Evolutionary conservation across 2,888 invertebrate species (phyloP).

Genomic region (Chrysomela aeneicollis): DNA sequence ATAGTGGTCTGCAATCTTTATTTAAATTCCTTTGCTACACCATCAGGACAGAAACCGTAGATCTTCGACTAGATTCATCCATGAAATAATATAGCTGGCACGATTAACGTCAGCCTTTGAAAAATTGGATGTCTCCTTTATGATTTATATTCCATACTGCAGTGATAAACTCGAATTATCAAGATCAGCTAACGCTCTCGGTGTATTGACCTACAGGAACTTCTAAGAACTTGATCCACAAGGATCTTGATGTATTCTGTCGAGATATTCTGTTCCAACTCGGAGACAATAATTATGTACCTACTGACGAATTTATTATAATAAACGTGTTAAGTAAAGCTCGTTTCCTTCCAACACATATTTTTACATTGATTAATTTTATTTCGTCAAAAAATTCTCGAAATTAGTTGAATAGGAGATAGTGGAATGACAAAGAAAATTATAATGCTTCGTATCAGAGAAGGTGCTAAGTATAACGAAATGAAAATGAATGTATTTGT

Average conservation of each 20-base stretch:
- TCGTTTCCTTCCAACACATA: no score
- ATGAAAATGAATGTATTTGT: no score
- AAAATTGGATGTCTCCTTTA: not conserved
- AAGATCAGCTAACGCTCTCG: conserved; percentile 28
- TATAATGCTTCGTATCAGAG: no score
- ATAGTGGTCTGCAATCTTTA: not conserved
- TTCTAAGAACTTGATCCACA: conserved; percentile 30
- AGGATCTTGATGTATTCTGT: conserved; percentile 26
- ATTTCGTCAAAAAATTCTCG: no score
- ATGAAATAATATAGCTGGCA: conserved; percentile 6
- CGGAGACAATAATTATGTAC: no score
- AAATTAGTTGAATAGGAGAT: no score
- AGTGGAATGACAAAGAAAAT: no score
- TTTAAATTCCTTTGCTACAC: not conserved
- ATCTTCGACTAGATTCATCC: not conserved
- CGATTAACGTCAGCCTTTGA: conserved; percentile 11
- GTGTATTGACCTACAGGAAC: conserved; percentile 35
- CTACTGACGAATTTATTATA: no score
- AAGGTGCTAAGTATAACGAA: no score
- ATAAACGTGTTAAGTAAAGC: no score
- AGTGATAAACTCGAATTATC: conserved; percentile 19
- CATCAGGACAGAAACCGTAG: not conserved
- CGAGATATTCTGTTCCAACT: no score
- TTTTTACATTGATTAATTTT: no score
- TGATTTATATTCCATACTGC: not conserved